A percentile compares a stretch with the other conserved stretches of the same genome.
Evolutionary conservation across 2,888 invertebrate genomes (phyloP).

Genomic region (Tachina lurida): DNA sequence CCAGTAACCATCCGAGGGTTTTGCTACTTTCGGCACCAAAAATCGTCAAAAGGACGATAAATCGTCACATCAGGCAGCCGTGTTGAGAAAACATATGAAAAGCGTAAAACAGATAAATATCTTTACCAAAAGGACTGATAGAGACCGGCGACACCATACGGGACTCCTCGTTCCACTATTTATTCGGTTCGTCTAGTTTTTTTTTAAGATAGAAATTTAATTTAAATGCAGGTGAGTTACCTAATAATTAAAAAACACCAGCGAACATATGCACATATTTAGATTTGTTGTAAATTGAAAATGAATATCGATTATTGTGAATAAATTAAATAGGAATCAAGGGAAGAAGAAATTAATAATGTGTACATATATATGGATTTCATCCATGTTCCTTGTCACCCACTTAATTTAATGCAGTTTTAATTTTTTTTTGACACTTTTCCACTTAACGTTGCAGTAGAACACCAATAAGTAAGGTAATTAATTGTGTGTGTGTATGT

Average conservation of each 20-base stretch:
- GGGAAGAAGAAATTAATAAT: constrained; percentile 21
- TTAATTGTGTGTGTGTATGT: neutral
- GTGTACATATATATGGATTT: constrained; percentile 41
- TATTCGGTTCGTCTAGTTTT: neutral
- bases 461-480: constrained; percentile 53
- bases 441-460: constrained; percentile 68
- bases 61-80: too few species aligned
- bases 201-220: constrained; percentile 8
- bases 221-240: constrained; percentile 48
- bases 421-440: constrained; percentile 61
- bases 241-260: constrained; percentile 21
- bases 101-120: constrained; percentile 60
- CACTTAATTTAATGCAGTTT: constrained; percentile 66
- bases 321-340: constrained; percentile 8
- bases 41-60: too few species aligned
- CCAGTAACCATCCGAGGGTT: too few species aligned
- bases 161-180: neutral
- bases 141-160: constrained; percentile 52
- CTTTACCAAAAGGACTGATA: constrained; percentile 20
- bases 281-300: too few species aligned
- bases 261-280: neutral
- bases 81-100: constrained; percentile 5
- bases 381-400: constrained; percentile 59
- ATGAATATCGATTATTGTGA: constrained; percentile 36
- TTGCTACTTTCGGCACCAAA: too few species aligned